Base-by-base conservation (phyloP, 2,888 invertebrate genomes). In the Azorinus chamasolen region DNA sequence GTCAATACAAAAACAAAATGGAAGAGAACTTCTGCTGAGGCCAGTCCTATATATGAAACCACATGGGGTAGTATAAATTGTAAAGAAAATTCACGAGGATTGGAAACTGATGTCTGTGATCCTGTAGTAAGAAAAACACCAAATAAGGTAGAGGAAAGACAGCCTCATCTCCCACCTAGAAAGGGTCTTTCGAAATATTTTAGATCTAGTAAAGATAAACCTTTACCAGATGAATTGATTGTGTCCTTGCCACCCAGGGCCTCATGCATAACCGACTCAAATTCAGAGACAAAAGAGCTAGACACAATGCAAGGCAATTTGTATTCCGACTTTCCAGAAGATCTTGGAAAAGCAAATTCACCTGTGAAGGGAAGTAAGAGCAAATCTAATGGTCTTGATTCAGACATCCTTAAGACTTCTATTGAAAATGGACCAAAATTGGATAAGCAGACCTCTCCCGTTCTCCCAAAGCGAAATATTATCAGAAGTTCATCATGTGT, bases 321-420 rank as follows among this genome's bases (percentile, higher is more conserved):
- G 16, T 78, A 78, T 61, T 73, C 78, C 25, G 73, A 78, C 25
- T 57, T 78, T 32, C 78, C 78, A 1, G 24, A n/a, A 12, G 54
- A 51, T 25, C 5, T 16, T 51, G 51, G 16, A 22, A 24, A 8
- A 18, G 6, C n/a, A 18, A 25, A 39, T n/a, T 24, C 41, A 32
- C 48, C 48, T 50, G 48, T 24, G 20, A 2, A 12, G 3, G 27
- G 10, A 18, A n/a, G 18, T 18, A 51, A 50, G 22, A 46, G 18
- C 1, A 39, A 24, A 8, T 45, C 39, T 8, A 27, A 20, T 25
- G 43, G 41, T 45, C 32, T 53, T 22, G 68, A 68, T 53, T 76
- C 76, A 18, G 76, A 76, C 32, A 55, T 76, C 12, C 46, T 59
- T n/a, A 76, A 66, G 65, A 58, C 65, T 6, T 54, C 76, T 8